phyloP scores from a whole-genome alignment of 2,113 vertebrate genomes.

The Sapayoa aenigma region DNA sequence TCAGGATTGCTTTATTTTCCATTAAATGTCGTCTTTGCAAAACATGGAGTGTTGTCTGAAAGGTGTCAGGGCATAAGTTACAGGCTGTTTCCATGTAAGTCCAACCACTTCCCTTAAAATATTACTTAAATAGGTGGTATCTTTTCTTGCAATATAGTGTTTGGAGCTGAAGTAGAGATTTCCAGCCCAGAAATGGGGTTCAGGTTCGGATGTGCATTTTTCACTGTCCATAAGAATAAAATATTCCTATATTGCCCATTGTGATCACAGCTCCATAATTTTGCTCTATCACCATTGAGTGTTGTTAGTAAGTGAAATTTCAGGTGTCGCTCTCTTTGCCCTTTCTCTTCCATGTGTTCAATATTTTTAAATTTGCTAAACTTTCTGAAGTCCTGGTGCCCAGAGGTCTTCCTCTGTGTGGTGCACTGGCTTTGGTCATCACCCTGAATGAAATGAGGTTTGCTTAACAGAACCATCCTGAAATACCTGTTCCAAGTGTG shows the following conservation, averaged over 20 bases:
- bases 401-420: not conserved
- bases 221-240: not conserved
- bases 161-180: not conserved
- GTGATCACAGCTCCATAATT: not conserved
- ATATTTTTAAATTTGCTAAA: not conserved
- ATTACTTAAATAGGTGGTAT: not conserved
- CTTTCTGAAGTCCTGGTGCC: not conserved
- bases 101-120: not conserved
- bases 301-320: not conserved
- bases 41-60: not conserved
- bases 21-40: not conserved
- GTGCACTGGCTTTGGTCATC: not conserved
- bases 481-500: not conserved
- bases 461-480: not conserved
- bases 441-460: not conserved
- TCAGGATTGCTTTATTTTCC: not conserved
- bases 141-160: not conserved
- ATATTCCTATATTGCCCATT: not conserved
- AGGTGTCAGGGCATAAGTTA: not conserved
- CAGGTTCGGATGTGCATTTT: not conserved
- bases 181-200: not conserved
- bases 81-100: not conserved
- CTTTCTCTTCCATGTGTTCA: not conserved
- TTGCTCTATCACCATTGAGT: not conserved
- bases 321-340: not conserved